A percentile compares a stretch with the other conserved stretches of the same genome.
Conservation (phyloP, 2,888 invertebrate species). For the Macaria notata region DNA sequence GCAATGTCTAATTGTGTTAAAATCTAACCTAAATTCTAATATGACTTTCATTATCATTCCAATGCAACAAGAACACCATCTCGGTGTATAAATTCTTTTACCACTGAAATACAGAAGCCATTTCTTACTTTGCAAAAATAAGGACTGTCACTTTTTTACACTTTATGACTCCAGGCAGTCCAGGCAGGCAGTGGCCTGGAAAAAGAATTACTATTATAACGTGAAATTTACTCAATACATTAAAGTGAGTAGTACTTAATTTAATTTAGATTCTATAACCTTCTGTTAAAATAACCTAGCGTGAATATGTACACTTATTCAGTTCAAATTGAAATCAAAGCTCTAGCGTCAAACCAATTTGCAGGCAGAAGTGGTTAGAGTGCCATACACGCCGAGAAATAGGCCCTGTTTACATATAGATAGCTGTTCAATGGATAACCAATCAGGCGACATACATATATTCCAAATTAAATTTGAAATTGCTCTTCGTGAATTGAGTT, state of each 20-base stretch:
- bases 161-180: background rate
- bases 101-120: background rate
- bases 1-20: too few relatives aligned
- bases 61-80: too few relatives aligned
- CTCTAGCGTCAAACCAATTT: constrained; percentile 22
- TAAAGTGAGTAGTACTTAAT: too few relatives aligned
- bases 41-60: too few relatives aligned
- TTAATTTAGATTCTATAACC: too few relatives aligned
- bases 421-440: constrained; percentile 26
- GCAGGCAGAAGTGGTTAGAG: constrained; percentile 22
- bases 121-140: constrained; percentile 5
- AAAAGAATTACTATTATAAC: too few relatives aligned
- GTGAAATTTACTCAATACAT: too few relatives aligned
- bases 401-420: constrained; percentile 29
- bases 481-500: constrained; percentile 13
- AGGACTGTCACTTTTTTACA: constrained; percentile 1
- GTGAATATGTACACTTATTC: constrained; percentile 2
- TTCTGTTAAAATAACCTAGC: too few relatives aligned
- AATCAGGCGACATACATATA: constrained; percentile 26
- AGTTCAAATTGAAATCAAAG: constrained; percentile 20
- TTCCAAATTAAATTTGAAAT: constrained; percentile 2
- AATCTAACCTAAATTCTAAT: too few relatives aligned
- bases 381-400: constrained; percentile 27
- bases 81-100: too few relatives aligned
- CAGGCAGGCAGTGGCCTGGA: too few relatives aligned